Conservation (phyloP, 2,113 vertebrate species). For the Furnarius figulus region DNA sequence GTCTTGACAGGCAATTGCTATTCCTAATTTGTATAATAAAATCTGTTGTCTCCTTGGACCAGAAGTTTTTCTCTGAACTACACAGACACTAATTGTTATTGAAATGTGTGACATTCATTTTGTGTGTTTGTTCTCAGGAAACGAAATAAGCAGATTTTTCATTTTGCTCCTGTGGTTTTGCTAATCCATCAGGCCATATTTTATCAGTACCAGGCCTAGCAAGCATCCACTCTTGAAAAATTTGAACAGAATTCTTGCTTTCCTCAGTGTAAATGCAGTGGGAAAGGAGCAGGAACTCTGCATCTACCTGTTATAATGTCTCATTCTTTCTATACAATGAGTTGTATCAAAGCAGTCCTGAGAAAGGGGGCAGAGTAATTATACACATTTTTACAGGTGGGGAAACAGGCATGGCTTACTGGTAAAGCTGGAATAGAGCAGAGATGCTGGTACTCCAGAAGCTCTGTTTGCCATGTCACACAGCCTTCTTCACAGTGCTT, state of each 20-base stretch:
- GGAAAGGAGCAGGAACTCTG: neutral
- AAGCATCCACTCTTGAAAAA: neutral
- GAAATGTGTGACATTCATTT: constrained; percentile 29
- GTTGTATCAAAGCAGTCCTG: neutral
- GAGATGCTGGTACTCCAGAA: neutral
- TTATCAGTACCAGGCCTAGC: neutral
- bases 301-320: neutral
- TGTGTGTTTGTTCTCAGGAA: constrained; percentile 41
- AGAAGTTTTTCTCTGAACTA: constrained; percentile 30
- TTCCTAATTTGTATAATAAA: constrained; percentile 45
- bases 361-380: neutral
- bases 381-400: neutral
- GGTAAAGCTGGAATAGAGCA: neutral
- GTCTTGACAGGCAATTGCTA: neutral
- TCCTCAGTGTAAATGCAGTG: neutral
- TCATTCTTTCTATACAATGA: neutral
- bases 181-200: constrained; percentile 17
- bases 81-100: neutral
- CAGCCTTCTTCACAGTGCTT: neutral
- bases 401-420: neutral
- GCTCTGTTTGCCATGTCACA: neutral
- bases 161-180: constrained; percentile 5
- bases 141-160: constrained; percentile 33
- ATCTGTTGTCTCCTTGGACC: constrained; percentile 41
- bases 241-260: neutral